Evolutionary conservation across 2,888 invertebrate genomes (phyloP).

Genomic region (Azorinus chamasolen): DNA sequence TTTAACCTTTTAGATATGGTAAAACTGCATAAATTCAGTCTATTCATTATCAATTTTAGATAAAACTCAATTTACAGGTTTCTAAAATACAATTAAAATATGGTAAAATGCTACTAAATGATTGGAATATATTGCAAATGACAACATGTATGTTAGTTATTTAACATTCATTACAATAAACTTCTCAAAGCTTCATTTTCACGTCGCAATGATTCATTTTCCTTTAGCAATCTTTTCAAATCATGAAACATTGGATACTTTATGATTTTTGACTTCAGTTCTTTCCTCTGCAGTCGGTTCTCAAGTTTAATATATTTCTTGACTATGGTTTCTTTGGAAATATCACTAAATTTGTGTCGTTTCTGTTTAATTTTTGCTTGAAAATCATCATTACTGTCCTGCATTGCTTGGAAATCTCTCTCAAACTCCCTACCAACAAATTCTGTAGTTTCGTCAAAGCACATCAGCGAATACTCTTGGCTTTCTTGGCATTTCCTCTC

Average conservation of each 20-base stretch:
- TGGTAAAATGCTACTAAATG: no score
- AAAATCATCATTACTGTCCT: constrained; percentile 12
- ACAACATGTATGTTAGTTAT: no score
- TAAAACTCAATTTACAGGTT: no score
- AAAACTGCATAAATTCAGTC: no score
- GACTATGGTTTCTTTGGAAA: constrained; percentile 23
- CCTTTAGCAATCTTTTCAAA: constrained; percentile 18
- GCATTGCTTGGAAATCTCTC: constrained; percentile 36
- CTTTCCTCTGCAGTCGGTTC: constrained; percentile 2
- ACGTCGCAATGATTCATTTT: constrained; percentile 53
- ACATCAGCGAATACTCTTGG: constrained; percentile 28
- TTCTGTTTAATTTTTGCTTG: neutral
- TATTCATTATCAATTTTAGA: no score
- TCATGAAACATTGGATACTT: no score
- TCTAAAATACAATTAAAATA: no score
- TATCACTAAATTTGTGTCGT: neutral
- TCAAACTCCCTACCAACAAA: constrained; percentile 60
- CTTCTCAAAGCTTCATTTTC: constrained; percentile 59
- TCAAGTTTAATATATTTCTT: constrained; percentile 27
- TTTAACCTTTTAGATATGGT: no score
- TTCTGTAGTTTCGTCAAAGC: constrained; percentile 33
- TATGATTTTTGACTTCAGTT: no score
- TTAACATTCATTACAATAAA: constrained; percentile 17
- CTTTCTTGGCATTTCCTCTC: neutral
- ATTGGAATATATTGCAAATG: no score